Evolutionary conservation across 2,113 vertebrate genomes (phyloP), one percentile per base, ranked within the genome.

Genomic region (Scatophagus argus): DNA sequence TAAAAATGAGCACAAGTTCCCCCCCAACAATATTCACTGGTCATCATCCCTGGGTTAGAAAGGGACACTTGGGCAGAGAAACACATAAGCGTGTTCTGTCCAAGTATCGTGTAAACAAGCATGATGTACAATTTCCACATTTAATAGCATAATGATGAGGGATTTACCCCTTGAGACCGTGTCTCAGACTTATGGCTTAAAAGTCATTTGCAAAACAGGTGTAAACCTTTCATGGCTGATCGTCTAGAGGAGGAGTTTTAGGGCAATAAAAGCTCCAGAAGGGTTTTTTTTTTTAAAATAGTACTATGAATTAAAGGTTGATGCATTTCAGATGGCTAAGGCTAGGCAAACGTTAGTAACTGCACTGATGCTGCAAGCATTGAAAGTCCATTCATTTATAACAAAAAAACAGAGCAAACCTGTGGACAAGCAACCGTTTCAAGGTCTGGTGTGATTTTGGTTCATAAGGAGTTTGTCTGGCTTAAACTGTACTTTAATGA

Each of bases 111-210:
- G 90, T 91, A 91, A 91, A 89, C 91, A 81, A 66, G 61, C 44
- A 76, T 16, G n/a, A 17, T 62, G 56, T 41, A 83, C 71, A 36
- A 60, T 47, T 51, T 66, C 51, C 46, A 43, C 51, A 52, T 74
- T 27, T 14, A 11, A 56, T 16, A 67, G 81, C 65, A 79, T 44
- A 81, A 69, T 80, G 32, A 75, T 31, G 52, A 54, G 77, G 65
- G 56, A 6, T 70, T 34, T 32, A 58, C 46, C 16, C 54, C 31
- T 60, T 11, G 36, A 77, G 78, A 84, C 74, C 55, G 60, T 25
- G 46, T 51, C 29, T 72, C 87, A 72, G 74, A 87, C 55, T 23
- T 91, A 91, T 92, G 89, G 92, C 90, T 93, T 93, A 34, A 64
- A 66, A 61, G 56, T 79, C 27, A 31, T 44, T 78, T 67, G 63